Conservation (phyloP, 1,140 invertebrate genomes). For the Lepidostoma basale region DNA sequence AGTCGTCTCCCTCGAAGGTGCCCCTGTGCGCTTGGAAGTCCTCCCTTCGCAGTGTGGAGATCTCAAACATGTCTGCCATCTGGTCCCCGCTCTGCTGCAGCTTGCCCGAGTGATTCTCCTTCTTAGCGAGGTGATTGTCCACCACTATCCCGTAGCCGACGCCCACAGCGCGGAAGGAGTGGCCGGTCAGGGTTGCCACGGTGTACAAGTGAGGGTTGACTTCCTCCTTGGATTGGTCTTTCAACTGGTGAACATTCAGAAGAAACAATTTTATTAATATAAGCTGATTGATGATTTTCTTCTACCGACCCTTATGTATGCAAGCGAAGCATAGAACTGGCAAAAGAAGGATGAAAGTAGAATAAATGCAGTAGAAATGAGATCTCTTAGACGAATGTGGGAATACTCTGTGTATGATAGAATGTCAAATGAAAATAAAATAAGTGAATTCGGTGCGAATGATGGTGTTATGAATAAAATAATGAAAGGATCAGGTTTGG, state of each 20-base stretch:
- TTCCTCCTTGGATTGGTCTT: conserved; percentile 67
- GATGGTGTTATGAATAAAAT: no score
- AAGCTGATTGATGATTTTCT: no score
- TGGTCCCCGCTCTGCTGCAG: conserved; percentile 76
- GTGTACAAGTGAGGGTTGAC: conserved; percentile 86
- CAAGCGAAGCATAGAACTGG: no score
- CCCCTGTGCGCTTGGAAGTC: conserved; percentile 80
- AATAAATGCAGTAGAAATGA: no score
- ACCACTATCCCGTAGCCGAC: conserved; percentile 78
- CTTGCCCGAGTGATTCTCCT: conserved; percentile 62
- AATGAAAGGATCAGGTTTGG: no score
- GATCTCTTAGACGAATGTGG: no score
- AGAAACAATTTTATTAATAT: background rate
- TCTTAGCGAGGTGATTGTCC: conserved; percentile 85
- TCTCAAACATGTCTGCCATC: conserved; percentile 87
- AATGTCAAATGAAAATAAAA: no score
- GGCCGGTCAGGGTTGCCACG: conserved; percentile 91
- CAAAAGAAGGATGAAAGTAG: no score
- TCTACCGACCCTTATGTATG: no score
- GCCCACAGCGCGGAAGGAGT: conserved; percentile 78
- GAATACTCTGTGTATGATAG: no score
- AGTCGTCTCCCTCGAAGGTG: conserved; percentile 80
- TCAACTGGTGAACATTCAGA: conserved; percentile 62
- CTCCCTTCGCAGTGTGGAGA: conserved; percentile 82
- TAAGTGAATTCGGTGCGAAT: no score